Evolutionary conservation across 2,888 invertebrate genomes (phyloP).

Genomic region (Opisthograptis luteolata): DNA sequence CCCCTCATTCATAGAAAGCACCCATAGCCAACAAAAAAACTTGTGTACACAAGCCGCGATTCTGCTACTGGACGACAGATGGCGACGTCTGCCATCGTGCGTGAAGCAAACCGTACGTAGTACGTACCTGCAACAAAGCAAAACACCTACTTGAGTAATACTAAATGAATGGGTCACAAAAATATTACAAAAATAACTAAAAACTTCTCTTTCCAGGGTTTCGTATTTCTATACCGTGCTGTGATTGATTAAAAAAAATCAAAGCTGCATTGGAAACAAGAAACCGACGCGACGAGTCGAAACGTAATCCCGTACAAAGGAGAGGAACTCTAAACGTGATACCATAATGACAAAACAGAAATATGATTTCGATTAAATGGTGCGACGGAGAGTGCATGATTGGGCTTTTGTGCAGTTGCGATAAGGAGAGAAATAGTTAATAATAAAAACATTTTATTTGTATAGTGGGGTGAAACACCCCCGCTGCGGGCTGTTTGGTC

Average conservation of each 20-base stretch:
- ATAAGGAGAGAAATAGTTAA: slow-evolving; percentile 74
- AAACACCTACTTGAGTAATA: slow-evolving; percentile 34
- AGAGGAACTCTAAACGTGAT: slow-evolving; percentile 81
- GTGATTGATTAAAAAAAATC: slow-evolving; percentile 65
- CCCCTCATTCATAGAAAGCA: slow-evolving; percentile 73
- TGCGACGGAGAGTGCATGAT: slow-evolving; percentile 64
- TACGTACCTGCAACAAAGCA: slow-evolving; percentile 52
- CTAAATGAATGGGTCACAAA: slow-evolving; percentile 39
- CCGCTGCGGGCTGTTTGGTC: slow-evolving; percentile 82
- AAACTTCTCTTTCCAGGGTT: slow-evolving; percentile 39
- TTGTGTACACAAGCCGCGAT: slow-evolving; percentile 38
- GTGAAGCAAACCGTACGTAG: slow-evolving; percentile 22
- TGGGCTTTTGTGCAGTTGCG: slow-evolving; percentile 54
- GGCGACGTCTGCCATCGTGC: slow-evolving; percentile 50
- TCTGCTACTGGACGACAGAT: slow-evolving; percentile 69
- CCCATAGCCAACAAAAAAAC: slow-evolving; percentile 58
- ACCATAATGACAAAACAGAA: slow-evolving; percentile 84
- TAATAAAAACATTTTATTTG: slow-evolving; percentile 84
- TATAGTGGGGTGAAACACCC: slow-evolving; percentile 83
- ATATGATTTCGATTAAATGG: slow-evolving; percentile 83
- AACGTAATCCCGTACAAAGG: slow-evolving; percentile 77
- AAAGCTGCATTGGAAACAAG: slow-evolving; percentile 78
- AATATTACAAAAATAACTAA: slow-evolving; percentile 42
- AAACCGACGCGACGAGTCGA: slow-evolving; percentile 75
- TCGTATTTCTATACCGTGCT: slow-evolving; percentile 68